phyloP scores from a whole-genome alignment of 92 coral and sea anemone genomes.

The Phymanthus crucifer region DNA sequence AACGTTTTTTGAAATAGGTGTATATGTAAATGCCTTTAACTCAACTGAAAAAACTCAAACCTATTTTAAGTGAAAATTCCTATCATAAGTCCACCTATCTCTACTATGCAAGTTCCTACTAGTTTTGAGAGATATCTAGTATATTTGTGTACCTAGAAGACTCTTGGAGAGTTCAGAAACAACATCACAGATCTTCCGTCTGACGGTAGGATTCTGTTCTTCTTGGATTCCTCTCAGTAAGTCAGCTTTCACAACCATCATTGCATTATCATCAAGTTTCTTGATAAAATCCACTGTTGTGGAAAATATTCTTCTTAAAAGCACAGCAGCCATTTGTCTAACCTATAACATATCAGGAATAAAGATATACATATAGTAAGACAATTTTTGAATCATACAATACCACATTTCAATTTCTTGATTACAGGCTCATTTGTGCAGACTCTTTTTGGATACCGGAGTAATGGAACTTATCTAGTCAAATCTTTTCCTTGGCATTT shows the following conservation, averaged over 20 bases:
- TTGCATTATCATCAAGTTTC: constrained; percentile 66
- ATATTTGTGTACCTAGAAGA: constrained; percentile 67
- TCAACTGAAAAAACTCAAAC: too few relatives aligned
- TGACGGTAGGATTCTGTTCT: constrained; percentile 72
- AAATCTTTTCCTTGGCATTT: too few relatives aligned
- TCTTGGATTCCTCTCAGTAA: constrained; percentile 76
- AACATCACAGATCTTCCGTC: constrained; percentile 92
- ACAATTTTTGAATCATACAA: too few relatives aligned
- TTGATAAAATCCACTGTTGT: constrained; percentile 91
- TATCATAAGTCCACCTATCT: too few relatives aligned
- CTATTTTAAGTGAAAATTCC: too few relatives aligned
- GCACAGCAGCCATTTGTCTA: constrained; percentile 97
- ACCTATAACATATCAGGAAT: constrained; percentile 45
- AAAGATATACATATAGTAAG: background rate
- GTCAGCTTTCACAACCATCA: constrained; percentile 73
- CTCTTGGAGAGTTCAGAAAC: constrained; percentile 91
- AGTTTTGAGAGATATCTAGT: too few relatives aligned
- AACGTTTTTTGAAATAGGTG: background rate
- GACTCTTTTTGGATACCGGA: too few relatives aligned
- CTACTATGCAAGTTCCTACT: too few relatives aligned
- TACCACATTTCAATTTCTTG: too few relatives aligned
- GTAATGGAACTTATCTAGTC: too few relatives aligned
- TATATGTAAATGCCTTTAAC: too few relatives aligned
- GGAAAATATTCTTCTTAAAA: constrained; percentile 84
- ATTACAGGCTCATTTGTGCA: too few relatives aligned